Evolutionary conservation across 2,888 invertebrate species (phyloP), one percentile per base, ranked within the genome.

Genomic region (Lepidocyrtoides sp.): DNA sequence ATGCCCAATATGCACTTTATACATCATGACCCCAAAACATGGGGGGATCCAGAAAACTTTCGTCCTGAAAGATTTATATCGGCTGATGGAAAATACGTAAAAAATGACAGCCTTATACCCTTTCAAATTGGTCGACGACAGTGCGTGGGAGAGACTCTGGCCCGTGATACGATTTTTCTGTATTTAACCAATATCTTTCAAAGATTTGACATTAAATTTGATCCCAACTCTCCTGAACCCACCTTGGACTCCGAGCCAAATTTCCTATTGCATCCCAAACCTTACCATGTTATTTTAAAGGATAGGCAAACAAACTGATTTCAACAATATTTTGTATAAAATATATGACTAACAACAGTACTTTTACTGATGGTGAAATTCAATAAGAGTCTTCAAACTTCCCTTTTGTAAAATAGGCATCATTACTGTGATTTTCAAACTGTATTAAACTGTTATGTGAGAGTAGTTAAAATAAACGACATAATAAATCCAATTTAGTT

Each of bases 101-200:
- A 92, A 57, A 87, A 77, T 69, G 92, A 93, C 4, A 79, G 88
- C 48, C 83, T 92, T 0, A 60, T 92, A 7, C 84, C 93, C 2
- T 93, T 93, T 44, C 87, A 88, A 36, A 26, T 87, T n/a, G 93
- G 93, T 32, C 89, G 91, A 20, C 57, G 93, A 48, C 83, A 88
- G 17, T 93, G 93, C 41, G 48, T 92, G 0, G 93, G 93, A 0
- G 93, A 93, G 57, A 86, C 89, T 0, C 36, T 93, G 23, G 92
- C 93, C 1, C 36, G 91, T 5, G 92, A 86, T 36, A 91, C 91
- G 20, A 75, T 93, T 26, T 91, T 91, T 41, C 75, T 92, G 0
- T 91, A 89, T 48, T 14, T 91, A 5, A 89, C 91, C 1, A 81
- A 84, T 10, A 51, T 93, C 10, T 57, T 92, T 44, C 93, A 93